phyloP scores from a whole-genome alignment of 2,888 invertebrate genomes.

The Lacanobia oleracea region DNA sequence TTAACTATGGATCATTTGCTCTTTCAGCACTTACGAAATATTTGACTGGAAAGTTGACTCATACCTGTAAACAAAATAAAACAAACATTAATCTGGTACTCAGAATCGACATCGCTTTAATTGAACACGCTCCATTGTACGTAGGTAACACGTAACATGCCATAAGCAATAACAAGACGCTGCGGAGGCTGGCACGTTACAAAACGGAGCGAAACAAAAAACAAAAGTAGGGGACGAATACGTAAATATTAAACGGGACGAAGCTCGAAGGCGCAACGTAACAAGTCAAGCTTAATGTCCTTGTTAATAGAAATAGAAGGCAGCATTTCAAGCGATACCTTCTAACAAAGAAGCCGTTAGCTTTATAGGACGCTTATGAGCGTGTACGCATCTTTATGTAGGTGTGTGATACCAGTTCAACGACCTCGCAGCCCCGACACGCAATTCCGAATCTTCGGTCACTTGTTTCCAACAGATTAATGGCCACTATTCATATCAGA shows the following conservation, averaged over 20 bases:
- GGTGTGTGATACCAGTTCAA: conserved; percentile 61
- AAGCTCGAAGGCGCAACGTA: conserved; percentile 55
- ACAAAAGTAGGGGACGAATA: conserved; percentile 26
- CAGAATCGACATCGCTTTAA: conserved; percentile 49
- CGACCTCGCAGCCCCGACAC: conserved; percentile 63
- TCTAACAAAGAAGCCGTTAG: conserved; percentile 68
- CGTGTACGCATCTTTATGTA: conserved; percentile 66
- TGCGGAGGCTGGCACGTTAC: conserved; percentile 22
- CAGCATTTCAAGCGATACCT: conserved; percentile 55
- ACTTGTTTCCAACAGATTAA: conserved; percentile 77
- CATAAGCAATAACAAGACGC: conserved; percentile 37
- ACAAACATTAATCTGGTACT: conserved; percentile 63
- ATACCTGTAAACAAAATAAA: conserved; percentile 65
- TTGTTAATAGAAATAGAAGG: conserved; percentile 70
- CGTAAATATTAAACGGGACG: conserved; percentile 71
- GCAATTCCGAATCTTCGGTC: conserved; percentile 70
- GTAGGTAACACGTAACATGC: conserved; percentile 38
- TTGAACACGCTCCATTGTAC: conserved; percentile 29
- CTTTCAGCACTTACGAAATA: conserved; percentile 38
- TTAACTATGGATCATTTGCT: too few relatives aligned
- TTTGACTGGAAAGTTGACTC: neutral
- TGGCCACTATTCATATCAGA: conserved; percentile 74
- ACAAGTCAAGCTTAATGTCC: conserved; percentile 73
- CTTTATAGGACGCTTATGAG: conserved; percentile 56
- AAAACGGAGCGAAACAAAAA: conserved; percentile 26